phyloP scores from a whole-genome alignment of 2,888 invertebrate species.

The Microctonus brassicae region DNA sequence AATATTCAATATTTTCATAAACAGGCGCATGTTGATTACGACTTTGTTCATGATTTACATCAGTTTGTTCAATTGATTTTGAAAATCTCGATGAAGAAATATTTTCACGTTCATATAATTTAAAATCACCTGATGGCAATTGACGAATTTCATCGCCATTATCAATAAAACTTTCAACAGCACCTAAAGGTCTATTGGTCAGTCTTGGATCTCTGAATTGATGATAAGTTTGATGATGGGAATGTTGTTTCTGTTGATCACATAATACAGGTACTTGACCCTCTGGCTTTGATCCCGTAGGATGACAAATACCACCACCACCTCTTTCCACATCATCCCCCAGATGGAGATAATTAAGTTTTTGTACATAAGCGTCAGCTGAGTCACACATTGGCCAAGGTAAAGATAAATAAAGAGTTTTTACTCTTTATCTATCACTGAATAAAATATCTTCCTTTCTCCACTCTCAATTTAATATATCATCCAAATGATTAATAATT shows the following conservation, averaged over 20 bases:
- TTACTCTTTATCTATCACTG: background rate
- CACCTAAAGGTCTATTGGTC: conserved; percentile 73
- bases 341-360: conserved; percentile 65
- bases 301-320: conserved; percentile 40
- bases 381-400: conserved; percentile 66
- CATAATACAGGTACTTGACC: conserved; percentile 64
- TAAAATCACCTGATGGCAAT: conserved; percentile 69
- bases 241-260: conserved; percentile 39
- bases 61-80: conserved; percentile 78
- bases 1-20: conserved; percentile 88
- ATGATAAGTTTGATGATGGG: conserved; percentile 32
- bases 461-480: background rate
- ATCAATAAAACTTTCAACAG: conserved; percentile 77
- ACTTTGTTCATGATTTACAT: conserved; percentile 50
- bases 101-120: conserved; percentile 79
- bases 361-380: conserved; percentile 65
- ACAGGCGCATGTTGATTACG: conserved; percentile 72
- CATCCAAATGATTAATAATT: background rate
- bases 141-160: conserved; percentile 52
- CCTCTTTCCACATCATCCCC: conserved; percentile 57
- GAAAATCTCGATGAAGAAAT: conserved; percentile 84
- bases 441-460: background rate
- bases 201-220: conserved; percentile 44
- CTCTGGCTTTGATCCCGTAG: conserved; percentile 62
- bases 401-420: background rate